phyloP scores from a whole-genome alignment of 53 echinoderm and acorn worm species.

The Stichopus horrens region DNA sequence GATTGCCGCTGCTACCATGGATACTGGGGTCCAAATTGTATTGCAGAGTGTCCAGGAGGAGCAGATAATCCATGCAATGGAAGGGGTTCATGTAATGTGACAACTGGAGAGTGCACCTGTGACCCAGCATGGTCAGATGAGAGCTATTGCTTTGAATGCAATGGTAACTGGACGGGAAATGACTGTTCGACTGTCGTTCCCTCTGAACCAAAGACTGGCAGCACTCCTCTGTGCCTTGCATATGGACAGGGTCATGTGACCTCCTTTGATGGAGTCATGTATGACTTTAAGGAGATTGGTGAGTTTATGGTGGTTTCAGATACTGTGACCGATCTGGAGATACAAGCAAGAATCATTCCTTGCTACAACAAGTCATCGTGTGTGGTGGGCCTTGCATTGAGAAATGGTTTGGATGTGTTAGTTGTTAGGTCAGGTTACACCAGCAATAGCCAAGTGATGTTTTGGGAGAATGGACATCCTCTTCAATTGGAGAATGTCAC shows the following conservation, averaged over 20 bases:
- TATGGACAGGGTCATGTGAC: slow-evolving; percentile 84
- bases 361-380: slow-evolving; percentile 78
- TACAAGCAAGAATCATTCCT: slow-evolving; percentile 72
- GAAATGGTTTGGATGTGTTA: slow-evolving; percentile 48
- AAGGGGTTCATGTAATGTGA: slow-evolving; percentile 65
- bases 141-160: slow-evolving; percentile 77
- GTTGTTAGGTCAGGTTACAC: slow-evolving; percentile 67
- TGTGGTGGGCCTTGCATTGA: slow-evolving; percentile 62
- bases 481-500: slow-evolving; percentile 48
- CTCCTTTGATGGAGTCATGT: slow-evolving; percentile 73
- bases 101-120: slow-evolving; percentile 74
- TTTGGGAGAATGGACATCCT: slow-evolving; percentile 64
- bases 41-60: slow-evolving; percentile 72
- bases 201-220: slow-evolving; percentile 39
- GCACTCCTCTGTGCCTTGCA: slow-evolving; percentile 56
- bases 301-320: slow-evolving; percentile 62
- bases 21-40: slow-evolving; percentile 73
- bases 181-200: slow-evolving; percentile 64
- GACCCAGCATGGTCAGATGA: slow-evolving; percentile 68
- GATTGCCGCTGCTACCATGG: slow-evolving; percentile 68
- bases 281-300: slow-evolving; percentile 90
- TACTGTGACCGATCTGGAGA: slow-evolving; percentile 30
- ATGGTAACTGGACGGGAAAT: slow-evolving; percentile 70
- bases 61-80: slow-evolving; percentile 68
- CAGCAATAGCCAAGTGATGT: slow-evolving; percentile 54